phyloP scores from a whole-genome alignment of 2,113 vertebrate species.

The Saccopteryx bilineata region DNA sequence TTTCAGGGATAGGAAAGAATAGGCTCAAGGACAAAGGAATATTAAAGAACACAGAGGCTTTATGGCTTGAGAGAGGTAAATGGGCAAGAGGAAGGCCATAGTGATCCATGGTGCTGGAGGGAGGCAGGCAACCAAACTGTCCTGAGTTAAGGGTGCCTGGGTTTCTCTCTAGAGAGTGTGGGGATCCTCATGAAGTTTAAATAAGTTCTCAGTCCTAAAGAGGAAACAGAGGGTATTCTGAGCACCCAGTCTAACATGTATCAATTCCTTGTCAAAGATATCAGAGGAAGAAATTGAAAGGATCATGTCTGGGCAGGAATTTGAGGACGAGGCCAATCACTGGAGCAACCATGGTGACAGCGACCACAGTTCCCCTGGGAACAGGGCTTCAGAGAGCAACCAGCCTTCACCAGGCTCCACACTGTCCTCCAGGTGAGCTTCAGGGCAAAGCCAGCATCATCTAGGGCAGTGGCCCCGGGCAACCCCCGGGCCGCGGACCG shows the following conservation, averaged over 20 bases:
- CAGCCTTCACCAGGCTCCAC: conserved; percentile 98
- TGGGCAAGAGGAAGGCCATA: background rate
- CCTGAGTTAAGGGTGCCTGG: background rate
- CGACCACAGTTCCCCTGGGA: conserved; percentile 98
- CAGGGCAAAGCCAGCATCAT: background rate
- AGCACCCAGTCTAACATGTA: conserved; percentile 50
- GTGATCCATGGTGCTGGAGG: background rate
- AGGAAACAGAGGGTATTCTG: background rate
- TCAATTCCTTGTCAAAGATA: conserved; percentile 89
- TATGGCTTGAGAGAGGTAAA: conserved; percentile 1
- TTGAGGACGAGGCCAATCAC: conserved; percentile 97
- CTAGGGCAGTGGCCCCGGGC: too few species aligned
- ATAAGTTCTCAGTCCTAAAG: conserved; percentile 23
- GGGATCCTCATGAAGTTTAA: background rate
- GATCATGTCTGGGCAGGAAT: conserved; percentile 99
- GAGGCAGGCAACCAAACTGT: background rate
- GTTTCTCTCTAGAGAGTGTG: background rate
- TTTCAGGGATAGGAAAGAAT: conserved; percentile 21
- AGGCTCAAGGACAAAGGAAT: conserved; percentile 6
- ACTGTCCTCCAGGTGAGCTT: conserved; percentile 96
- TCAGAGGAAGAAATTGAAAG: conserved; percentile 99
- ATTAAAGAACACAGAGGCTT: background rate
- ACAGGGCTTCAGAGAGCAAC: conserved; percentile 97
- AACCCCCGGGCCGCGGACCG: too few species aligned
- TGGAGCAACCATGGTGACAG: conserved; percentile 99